Conservation (phyloP, 1,140 invertebrate species). For the Neodiprion fabricii region DNA sequence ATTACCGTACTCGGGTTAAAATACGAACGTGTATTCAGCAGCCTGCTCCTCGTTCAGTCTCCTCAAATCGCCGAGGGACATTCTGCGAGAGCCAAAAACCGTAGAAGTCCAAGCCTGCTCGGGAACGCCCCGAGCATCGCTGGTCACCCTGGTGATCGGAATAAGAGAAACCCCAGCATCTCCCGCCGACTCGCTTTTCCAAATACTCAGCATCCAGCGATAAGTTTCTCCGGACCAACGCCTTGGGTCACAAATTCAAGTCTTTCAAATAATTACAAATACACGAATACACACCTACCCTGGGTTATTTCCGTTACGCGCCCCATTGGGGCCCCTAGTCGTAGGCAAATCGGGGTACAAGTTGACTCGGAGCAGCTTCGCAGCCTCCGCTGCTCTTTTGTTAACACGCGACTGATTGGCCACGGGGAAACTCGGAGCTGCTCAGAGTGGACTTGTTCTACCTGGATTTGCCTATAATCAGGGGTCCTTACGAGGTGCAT, state of each 20-base stretch:
- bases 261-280: neutral
- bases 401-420: too few species aligned
- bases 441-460: too few species aligned
- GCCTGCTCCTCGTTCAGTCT: conserved; percentile 57
- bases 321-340: too few species aligned
- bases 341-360: too few species aligned
- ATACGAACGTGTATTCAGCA: conserved; percentile 62
- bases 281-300: too few species aligned
- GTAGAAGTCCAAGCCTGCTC: conserved; percentile 62
- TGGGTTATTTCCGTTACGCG: too few species aligned
- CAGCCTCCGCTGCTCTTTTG: too few species aligned
- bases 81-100: conserved; percentile 65
- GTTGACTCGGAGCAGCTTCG: too few species aligned
- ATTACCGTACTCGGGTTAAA: too few species aligned
- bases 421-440: too few species aligned
- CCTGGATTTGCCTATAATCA: too few species aligned
- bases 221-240: conserved; percentile 71
- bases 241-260: conserved; percentile 45
- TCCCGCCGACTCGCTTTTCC: conserved; percentile 65
- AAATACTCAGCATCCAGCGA: conserved; percentile 67
- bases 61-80: conserved; percentile 61
- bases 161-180: conserved; percentile 67
- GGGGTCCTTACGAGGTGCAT: too few species aligned
- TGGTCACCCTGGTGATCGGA: conserved; percentile 63
- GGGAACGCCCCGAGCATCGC: conserved; percentile 30